Conservation (phyloP, 1,140 invertebrate genomes). For the Cotesia vestalis region DNA sequence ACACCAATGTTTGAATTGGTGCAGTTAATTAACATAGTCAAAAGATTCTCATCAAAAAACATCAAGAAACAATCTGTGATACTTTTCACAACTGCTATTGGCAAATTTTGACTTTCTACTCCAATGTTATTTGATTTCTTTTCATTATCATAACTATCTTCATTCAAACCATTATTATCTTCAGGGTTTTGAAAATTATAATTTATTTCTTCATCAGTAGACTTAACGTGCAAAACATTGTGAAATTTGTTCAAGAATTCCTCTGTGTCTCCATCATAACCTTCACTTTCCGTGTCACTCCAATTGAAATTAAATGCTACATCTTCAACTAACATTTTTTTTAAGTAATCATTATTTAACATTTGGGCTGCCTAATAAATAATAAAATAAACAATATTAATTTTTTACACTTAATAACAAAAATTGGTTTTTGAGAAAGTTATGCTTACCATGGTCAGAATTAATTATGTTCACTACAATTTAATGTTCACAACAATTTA, state of each 20-base stretch:
- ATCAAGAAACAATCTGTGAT: background rate
- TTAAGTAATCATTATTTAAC: background rate
- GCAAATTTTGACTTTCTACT: background rate
- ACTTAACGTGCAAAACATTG: background rate
- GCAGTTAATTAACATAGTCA: background rate
- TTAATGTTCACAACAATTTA: no score
- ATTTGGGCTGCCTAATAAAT: background rate
- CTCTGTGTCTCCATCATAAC: background rate
- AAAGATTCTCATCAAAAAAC: background rate
- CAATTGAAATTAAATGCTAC: background rate
- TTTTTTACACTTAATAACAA: no score
- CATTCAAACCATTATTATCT: background rate
- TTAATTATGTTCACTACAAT: no score
- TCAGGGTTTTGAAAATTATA: background rate
- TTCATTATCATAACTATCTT: background rate
- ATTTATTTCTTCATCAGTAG: background rate
- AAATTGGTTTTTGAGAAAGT: no score
- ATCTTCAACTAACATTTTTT: background rate
- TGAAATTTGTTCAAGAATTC: background rate
- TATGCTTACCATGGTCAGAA: no score
- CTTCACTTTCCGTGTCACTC: background rate
- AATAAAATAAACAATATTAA: background rate
- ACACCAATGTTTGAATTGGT: background rate
- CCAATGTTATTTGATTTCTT: background rate
- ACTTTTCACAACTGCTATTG: background rate